Conservation (phyloP, 2,888 invertebrate species). For the Tinea semifulvella region DNA sequence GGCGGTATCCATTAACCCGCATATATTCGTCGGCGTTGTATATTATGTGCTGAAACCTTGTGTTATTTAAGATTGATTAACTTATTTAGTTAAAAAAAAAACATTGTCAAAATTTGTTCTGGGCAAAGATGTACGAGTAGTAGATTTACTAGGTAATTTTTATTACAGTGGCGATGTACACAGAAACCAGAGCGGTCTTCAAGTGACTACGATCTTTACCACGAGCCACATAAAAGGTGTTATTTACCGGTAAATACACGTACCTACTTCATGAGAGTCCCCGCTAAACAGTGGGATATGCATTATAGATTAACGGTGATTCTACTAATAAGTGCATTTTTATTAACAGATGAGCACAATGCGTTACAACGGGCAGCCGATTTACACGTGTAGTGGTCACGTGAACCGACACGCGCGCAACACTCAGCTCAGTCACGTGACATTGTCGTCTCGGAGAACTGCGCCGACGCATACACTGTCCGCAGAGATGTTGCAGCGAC, state of each 20-base stretch:
- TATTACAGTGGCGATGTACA: constrained; percentile 46
- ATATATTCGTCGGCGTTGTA: no score
- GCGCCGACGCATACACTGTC: constrained; percentile 48
- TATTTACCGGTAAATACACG: constrained; percentile 50
- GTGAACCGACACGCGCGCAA: constrained; percentile 39
- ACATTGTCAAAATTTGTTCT: no score
- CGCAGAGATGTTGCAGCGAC: constrained; percentile 49
- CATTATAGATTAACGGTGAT: no score
- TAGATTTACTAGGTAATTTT: not conserved
- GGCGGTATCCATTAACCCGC: no score
- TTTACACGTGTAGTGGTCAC: constrained; percentile 25
- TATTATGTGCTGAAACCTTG: no score
- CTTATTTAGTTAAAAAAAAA: no score
- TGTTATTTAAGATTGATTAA: no score
- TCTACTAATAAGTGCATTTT: not conserved
- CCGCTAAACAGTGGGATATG: no score
- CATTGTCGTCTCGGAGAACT: constrained; percentile 48
- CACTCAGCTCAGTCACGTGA: constrained; percentile 50
- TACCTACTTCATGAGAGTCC: no score
- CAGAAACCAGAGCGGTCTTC: constrained; percentile 55
- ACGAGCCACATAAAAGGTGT: constrained; percentile 57
- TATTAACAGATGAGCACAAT: constrained; percentile 41
- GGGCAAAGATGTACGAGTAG: no score
- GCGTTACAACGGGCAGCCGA: constrained; percentile 39
- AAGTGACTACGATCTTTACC: constrained; percentile 57